Evolutionary conservation across 1,140 invertebrate genomes (phyloP).

Genomic region (Platorchestia sp.): DNA sequence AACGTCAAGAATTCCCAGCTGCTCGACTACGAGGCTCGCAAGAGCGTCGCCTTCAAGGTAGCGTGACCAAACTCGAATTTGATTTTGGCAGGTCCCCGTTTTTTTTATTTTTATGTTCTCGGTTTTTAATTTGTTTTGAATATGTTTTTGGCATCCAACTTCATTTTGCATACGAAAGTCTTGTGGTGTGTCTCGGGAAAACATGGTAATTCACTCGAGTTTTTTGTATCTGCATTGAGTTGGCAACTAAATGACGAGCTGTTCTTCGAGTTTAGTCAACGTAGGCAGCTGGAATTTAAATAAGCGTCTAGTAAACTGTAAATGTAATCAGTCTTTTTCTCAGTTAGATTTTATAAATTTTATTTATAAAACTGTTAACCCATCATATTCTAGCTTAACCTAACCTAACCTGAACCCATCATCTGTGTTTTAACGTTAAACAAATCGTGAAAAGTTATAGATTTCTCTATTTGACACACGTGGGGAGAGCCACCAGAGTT

Average conservation of each 20-base stretch:
- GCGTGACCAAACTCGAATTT: neutral
- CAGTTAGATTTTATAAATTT: neutral
- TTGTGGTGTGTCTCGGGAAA: too few species aligned
- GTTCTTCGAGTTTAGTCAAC: neutral
- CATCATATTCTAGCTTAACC: too few species aligned
- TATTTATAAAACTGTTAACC: neutral
- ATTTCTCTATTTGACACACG: too few species aligned
- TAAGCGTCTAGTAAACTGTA: neutral
- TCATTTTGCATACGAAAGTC: neutral
- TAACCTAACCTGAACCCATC: too few species aligned
- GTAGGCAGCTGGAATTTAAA: neutral
- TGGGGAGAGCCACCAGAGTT: too few species aligned
- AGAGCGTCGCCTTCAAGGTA: slow-evolving; percentile 76
- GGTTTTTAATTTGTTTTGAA: too few species aligned
- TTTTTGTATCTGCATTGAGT: too few species aligned
- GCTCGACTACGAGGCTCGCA: slow-evolving; percentile 85
- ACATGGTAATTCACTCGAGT: too few species aligned
- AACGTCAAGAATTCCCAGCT: slow-evolving; percentile 84
- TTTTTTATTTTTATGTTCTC: neutral
- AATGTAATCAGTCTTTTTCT: neutral
- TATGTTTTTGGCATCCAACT: too few species aligned
- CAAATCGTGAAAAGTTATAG: too few species aligned
- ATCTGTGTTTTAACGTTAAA: too few species aligned
- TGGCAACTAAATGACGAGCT: neutral
- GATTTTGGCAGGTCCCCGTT: neutral